These are phyloP conservation scores for Mesaphorura yosii DNA, from an alignment of 1,140 invertebrate genomes.

Conservation along the genomic window DNA sequence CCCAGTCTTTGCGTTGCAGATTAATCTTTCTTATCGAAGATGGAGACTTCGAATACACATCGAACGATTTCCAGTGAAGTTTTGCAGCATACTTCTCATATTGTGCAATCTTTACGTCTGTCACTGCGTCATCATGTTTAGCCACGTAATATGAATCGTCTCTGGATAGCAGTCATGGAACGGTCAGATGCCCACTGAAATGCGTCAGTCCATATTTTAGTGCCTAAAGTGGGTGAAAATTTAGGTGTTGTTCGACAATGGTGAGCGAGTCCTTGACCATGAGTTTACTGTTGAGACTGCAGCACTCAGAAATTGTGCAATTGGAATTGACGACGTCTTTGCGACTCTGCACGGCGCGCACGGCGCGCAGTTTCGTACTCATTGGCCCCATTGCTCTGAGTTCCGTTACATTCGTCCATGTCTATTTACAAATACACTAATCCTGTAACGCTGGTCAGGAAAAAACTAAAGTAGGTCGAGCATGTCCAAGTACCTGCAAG, in stretches of 20 bases:
- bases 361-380: too few species aligned
- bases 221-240: background rate
- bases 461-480: too few species aligned
- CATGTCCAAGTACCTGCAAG: too few species aligned
- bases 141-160: background rate
- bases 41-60: background rate
- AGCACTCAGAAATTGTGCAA: background rate
- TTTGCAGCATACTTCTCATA: background rate
- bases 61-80: background rate
- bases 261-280: background rate
- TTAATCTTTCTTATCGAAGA: background rate
- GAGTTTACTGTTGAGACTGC: background rate
- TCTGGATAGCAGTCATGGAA: background rate
- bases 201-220: background rate
- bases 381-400: too few species aligned
- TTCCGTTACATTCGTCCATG: too few species aligned
- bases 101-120: background rate
- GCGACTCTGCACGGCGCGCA: too few species aligned
- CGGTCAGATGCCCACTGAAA: background rate
- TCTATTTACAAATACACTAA: too few species aligned
- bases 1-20: background rate
- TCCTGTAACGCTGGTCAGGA: too few species aligned
- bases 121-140: background rate
- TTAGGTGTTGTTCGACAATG: background rate
- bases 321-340: too few species aligned